Base-by-base conservation (phyloP, 2,113 vertebrate genomes). In the human region DNA sequence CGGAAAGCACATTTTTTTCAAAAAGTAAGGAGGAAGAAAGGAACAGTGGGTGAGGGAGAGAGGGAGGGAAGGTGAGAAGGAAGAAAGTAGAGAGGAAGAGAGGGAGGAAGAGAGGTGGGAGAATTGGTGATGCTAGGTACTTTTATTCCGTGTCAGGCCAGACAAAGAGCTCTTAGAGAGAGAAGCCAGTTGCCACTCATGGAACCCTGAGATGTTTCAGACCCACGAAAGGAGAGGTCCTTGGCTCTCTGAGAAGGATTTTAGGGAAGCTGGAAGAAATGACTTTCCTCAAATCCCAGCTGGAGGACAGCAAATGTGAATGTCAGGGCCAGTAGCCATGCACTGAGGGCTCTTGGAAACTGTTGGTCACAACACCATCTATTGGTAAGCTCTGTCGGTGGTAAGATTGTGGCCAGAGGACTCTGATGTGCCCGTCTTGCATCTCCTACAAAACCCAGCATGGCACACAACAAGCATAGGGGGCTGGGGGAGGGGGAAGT, bases 401-500 rank as follows among this genome's bases (percentile, higher is more conserved):
- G 66, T 18, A 25, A 79, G 6, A 23, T 22, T 61, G 25, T 17
- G 13, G 50, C 14, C 55, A 43, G 16, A 86, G 45, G 32, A 40
- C 38, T 30, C 82, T 55, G 2, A 52, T 20, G 30, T 30, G 0
- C 55, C 81, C 81, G 45, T 27, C 75, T 50, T 75, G 17, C 23
- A 18, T 20, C 55, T 55, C 55, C 57, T 45, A 9, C 13, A 18
- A 43, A 38, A 75, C 6, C 4, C 73, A 27, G 7, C 18, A 6
- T 11, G 12, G 43, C 27, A 55, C 48, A 75, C 43, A 45, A 8
- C 32, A 59, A 13, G 50, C n/a, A 32, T 13, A 27, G 45, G 50
- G 57, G 50, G 3, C 7, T 66, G 18, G 35, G 5, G n/a, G 1
- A 40, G 13, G 10, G n/a, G 10, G 3, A 3, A 2, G 17, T 11